Evolutionary conservation across 2,888 invertebrate species (phyloP).

Genomic region (Leptinotarsa rubiginosa): DNA sequence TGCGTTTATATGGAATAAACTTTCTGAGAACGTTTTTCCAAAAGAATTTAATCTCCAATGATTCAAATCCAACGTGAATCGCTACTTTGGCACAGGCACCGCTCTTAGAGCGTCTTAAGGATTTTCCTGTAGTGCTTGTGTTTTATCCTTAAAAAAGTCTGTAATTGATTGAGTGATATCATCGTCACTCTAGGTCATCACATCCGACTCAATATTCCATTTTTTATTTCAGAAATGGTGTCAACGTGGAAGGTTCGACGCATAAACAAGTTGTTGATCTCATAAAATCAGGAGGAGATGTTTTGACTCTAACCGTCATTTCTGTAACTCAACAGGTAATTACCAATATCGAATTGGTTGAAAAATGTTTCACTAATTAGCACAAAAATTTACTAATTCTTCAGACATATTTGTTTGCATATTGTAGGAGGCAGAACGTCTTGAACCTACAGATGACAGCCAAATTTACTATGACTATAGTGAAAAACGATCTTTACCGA

Average conservation of each 20-base stretch:
- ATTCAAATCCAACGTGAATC: too few relatives aligned
- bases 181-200: background rate
- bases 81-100: too few relatives aligned
- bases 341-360: background rate
- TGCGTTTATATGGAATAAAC: too few relatives aligned
- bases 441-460: constrained; percentile 86
- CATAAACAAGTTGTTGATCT: constrained; percentile 99
- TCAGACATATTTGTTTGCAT: background rate
- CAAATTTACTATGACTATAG: constrained; percentile 89
- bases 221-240: constrained; percentile 86
- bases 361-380: background rate
- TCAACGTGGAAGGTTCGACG: constrained; percentile 98
- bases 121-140: too few relatives aligned
- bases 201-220: background rate
- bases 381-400: background rate
- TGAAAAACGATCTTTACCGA: constrained; percentile 91
- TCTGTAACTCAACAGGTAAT: constrained; percentile 91
- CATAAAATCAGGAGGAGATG: constrained; percentile 98
- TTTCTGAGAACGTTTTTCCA: too few relatives aligned
- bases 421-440: constrained; percentile 82
- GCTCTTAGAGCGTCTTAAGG: too few relatives aligned
- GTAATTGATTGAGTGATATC: background rate
- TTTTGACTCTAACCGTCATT: constrained; percentile 94
- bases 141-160: too few relatives aligned
- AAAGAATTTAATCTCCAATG: too few relatives aligned